Conservation (phyloP, 1,140 invertebrate species). For the Campodea augens region DNA sequence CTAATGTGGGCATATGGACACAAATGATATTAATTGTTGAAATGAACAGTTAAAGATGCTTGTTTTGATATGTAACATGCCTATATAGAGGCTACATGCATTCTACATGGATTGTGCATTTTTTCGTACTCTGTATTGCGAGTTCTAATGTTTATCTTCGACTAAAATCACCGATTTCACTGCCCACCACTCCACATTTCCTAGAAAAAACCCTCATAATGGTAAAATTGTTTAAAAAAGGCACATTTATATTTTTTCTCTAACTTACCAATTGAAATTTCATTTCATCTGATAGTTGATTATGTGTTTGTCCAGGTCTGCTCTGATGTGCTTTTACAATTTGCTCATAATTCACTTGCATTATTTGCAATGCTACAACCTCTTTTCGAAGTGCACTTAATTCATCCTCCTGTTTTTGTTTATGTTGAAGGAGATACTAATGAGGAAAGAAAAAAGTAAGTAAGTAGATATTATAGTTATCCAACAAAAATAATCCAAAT, state of each 20-base stretch:
- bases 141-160: too few relatives aligned
- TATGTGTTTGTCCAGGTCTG: slow-evolving; percentile 68
- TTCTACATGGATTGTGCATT: too few relatives aligned
- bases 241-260: neutral
- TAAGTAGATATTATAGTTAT: neutral
- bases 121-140: too few relatives aligned
- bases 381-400: slow-evolving; percentile 82
- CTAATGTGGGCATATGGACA: too few relatives aligned
- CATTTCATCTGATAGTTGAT: slow-evolving; percentile 74
- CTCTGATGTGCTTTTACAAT: slow-evolving; percentile 89
- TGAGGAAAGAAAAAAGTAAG: slow-evolving; percentile 20
- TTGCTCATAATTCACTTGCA: slow-evolving; percentile 85
- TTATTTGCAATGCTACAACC: slow-evolving; percentile 79
- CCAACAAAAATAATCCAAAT: neutral
- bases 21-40: too few relatives aligned
- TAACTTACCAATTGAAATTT: slow-evolving; percentile 83
- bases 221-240: too few relatives aligned
- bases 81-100: too few relatives aligned
- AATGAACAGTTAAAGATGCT: too few relatives aligned
- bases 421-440: slow-evolving; percentile 72
- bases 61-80: too few relatives aligned
- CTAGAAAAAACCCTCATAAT: too few relatives aligned
- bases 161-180: too few relatives aligned
- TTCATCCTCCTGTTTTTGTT: slow-evolving; percentile 83
- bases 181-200: too few relatives aligned